Conservation (phyloP, 30 jellyfish, hydroid and myxozoan species). For the Rhopilema esculentum region DNA sequence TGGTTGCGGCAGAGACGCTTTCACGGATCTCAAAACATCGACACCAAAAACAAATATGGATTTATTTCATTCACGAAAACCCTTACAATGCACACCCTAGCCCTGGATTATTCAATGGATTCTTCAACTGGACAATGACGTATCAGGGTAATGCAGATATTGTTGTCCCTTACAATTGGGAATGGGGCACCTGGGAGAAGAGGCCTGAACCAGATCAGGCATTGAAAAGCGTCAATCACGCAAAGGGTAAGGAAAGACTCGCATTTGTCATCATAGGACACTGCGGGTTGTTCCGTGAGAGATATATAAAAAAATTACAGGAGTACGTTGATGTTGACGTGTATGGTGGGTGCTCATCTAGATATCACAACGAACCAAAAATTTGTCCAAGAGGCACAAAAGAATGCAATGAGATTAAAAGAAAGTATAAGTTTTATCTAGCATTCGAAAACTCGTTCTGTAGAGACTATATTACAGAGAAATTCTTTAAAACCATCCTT, state of each 20-base stretch:
- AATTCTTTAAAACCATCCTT: constrained; percentile 64
- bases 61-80: constrained; percentile 84
- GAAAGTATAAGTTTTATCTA: constrained; percentile 83
- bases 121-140: constrained; percentile 92
- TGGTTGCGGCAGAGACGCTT: constrained; percentile 55
- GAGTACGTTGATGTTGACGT: constrained; percentile 77
- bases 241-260: constrained; percentile 78
- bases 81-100: constrained; percentile 82
- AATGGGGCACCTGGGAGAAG: constrained; percentile 90
- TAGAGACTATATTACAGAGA: constrained; percentile 81
- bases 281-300: constrained; percentile 91
- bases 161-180: constrained; percentile 90
- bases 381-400: constrained; percentile 55
- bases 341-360: constrained; percentile 81
- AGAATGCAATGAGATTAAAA: constrained; percentile 51
- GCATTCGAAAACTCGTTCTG: constrained; percentile 92
- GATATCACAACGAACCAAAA: constrained; percentile 62
- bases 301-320: constrained; percentile 67
- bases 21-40: constrained; percentile 27
- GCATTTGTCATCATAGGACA: constrained; percentile 82
- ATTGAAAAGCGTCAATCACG: constrained; percentile 28
- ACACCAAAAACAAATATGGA: constrained; percentile 77
- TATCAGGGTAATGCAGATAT: constrained; percentile 89
- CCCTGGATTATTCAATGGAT: constrained; percentile 76
- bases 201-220: constrained; percentile 42